These are phyloP conservation scores for Contarinia nasturtii DNA, from an alignment of 1,140 invertebrate genomes.

Conservation along the genomic window DNA sequence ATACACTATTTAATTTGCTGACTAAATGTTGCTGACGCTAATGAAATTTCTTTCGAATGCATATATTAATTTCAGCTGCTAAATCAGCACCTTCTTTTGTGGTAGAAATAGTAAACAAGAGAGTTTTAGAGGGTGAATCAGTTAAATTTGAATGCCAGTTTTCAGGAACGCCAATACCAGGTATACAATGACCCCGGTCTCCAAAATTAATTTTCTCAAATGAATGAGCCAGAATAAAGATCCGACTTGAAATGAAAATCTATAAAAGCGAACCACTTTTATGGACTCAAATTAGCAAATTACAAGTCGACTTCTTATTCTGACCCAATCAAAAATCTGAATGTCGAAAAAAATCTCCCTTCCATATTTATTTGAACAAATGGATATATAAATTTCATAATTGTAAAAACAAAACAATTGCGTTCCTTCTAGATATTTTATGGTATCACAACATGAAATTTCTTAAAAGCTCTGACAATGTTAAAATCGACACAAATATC, in stretches of 20 bases:
- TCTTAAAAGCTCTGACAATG: slow-evolving; percentile 47
- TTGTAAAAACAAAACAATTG: neutral
- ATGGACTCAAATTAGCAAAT: no score
- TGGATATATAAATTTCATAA: no score
- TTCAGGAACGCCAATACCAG: slow-evolving; percentile 67
- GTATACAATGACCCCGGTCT: no score
- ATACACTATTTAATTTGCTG: neutral
- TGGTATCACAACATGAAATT: slow-evolving; percentile 80
- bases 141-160: slow-evolving; percentile 58
- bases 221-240: no score
- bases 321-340: neutral
- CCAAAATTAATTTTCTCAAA: no score
- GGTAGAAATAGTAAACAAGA: slow-evolving; percentile 54
- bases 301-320: no score
- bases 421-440: slow-evolving; percentile 45
- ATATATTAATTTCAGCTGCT: slow-evolving; percentile 35
- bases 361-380: neutral
- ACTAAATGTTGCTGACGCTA: neutral
- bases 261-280: no score
- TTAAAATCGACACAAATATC: slow-evolving; percentile 41
- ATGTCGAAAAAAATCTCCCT: neutral
- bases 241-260: no score
- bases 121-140: slow-evolving; percentile 50
- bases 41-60: no score
- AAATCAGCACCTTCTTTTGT: slow-evolving; percentile 64